Conservation (phyloP, 1,140 invertebrate species). For the Pseudachorutes palmiensis region DNA sequence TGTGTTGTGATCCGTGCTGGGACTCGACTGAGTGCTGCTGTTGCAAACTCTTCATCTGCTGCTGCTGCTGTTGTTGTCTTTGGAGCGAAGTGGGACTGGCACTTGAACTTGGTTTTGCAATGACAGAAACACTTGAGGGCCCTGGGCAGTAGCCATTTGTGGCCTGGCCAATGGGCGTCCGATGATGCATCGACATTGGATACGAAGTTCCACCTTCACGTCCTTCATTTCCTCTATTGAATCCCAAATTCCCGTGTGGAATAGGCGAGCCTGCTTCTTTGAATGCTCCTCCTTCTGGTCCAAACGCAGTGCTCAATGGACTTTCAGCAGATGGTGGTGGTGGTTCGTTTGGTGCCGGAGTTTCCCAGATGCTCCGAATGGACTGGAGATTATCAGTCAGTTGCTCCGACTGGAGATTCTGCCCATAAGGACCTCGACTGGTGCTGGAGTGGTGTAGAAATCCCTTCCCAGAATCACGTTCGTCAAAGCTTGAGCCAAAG, state of each 20-base stretch:
- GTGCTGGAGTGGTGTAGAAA: background rate
- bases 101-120: slow-evolving; percentile 33
- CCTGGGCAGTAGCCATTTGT: slow-evolving; percentile 23
- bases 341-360: too few species aligned
- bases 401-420: slow-evolving; percentile 28
- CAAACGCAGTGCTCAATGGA: too few species aligned
- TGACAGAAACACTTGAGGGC: slow-evolving; percentile 21
- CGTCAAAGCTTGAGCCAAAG: slow-evolving; percentile 22
- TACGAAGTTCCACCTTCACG: background rate
- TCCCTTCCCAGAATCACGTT: slow-evolving; percentile 18
- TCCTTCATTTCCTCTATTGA: too few species aligned
- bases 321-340: too few species aligned
- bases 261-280: slow-evolving; percentile 20
- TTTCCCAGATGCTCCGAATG: slow-evolving; percentile 33
- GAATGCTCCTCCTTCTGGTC: slow-evolving; percentile 19
- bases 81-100: slow-evolving; percentile 26
- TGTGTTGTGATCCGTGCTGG: background rate
- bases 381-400: slow-evolving; percentile 30
- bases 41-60: background rate
- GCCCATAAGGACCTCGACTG: slow-evolving; percentile 13
- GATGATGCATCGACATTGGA: too few species aligned
- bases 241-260: background rate
- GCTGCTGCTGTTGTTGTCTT: background rate
- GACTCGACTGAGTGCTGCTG: slow-evolving; percentile 1
- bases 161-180: slow-evolving; percentile 18